phyloP scores from a whole-genome alignment of 2,888 invertebrate genomes.

The Silvanus unidentatus region DNA sequence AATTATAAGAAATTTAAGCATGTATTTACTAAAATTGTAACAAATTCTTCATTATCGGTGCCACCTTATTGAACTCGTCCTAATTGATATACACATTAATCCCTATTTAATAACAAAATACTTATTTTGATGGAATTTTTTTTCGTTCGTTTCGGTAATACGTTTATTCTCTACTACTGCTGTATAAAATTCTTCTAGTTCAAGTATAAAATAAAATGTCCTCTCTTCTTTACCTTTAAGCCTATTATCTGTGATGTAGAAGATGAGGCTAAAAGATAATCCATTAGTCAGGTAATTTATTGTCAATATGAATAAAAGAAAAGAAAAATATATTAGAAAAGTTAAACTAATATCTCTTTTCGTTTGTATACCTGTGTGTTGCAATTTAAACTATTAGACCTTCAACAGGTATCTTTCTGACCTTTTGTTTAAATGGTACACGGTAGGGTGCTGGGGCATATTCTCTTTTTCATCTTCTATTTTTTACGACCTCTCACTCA shows the following conservation, averaged over 20 bases:
- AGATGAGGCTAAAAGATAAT: conserved; percentile 2
- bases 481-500: not conserved
- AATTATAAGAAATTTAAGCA: too few species aligned
- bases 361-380: conserved; percentile 5
- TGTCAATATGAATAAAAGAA: conserved; percentile 1
- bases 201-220: too few species aligned
- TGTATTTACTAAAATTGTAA: too few species aligned
- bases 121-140: too few species aligned
- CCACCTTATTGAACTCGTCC: too few species aligned
- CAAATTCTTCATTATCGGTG: too few species aligned
- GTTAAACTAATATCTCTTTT: not conserved
- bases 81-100: too few species aligned
- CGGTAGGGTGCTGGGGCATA: conserved; percentile 15
- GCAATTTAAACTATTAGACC: conserved; percentile 9
- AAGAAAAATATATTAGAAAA: not conserved
- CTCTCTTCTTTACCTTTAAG: not conserved
- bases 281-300: conserved; percentile 5
- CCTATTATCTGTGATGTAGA: not conserved
- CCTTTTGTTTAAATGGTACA: conserved; percentile 18
- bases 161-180: too few species aligned
- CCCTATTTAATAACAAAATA: too few species aligned
- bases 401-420: conserved; percentile 22
- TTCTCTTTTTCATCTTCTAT: conserved; percentile 7
- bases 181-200: too few species aligned
- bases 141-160: too few species aligned